Evolutionary conservation across 2,888 invertebrate species (phyloP).

Genomic region (Geophilus truncorum): DNA sequence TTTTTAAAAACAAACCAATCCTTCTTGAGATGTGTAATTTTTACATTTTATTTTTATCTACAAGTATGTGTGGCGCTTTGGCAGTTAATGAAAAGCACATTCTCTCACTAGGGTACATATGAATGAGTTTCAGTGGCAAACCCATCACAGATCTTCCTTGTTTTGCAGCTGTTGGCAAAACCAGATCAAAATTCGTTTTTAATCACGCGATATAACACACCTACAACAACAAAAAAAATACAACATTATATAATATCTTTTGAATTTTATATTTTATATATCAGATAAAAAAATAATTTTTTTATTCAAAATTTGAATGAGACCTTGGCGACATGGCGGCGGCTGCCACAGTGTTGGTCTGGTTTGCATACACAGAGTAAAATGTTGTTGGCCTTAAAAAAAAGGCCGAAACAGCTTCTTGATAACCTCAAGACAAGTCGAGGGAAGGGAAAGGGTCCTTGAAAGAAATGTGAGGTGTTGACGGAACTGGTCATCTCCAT

Average conservation of each 20-base stretch:
- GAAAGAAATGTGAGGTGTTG: conserved; percentile 4
- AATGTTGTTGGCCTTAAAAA: conserved; percentile 18
- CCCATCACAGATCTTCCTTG: conserved; percentile 1
- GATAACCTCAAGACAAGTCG: not conserved
- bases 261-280: no score
- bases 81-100: conserved; percentile 14
- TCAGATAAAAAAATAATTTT: not conserved
- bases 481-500: not conserved
- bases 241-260: no score
- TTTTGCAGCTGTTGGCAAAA: not conserved
- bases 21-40: not conserved
- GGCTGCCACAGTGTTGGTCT: conserved; percentile 6
- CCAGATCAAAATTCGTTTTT: not conserved
- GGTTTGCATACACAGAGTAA: not conserved
- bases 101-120: not conserved
- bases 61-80: conserved; percentile 18
- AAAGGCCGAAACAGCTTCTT: not conserved
- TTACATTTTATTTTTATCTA: not conserved
- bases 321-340: not conserved
- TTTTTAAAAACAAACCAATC: not conserved
- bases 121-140: not conserved
- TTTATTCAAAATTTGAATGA: not conserved
- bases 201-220: not conserved
- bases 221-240: no score
- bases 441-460: not conserved